Evolutionary conservation across 2,888 invertebrate species (phyloP).

Genomic region (Teinopalpus imperialis): DNA sequence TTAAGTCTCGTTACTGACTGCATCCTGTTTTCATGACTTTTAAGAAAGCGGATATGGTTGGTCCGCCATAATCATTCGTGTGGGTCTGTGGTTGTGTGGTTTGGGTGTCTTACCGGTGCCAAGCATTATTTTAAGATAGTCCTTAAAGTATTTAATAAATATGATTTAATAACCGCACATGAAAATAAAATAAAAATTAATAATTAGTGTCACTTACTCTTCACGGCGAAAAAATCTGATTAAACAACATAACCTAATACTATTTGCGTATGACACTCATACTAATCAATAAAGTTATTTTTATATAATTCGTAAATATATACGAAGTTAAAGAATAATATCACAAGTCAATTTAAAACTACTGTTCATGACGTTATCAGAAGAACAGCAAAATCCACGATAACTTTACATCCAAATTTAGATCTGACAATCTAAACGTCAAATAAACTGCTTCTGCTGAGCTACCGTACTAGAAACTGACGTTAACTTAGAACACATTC

Average conservation of each 20-base stretch:
- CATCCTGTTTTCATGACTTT: slow-evolving; percentile 71
- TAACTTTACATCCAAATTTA: not conserved
- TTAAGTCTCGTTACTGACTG: slow-evolving; percentile 37
- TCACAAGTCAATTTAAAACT: slow-evolving; percentile 1
- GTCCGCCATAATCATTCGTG: slow-evolving; percentile 82
- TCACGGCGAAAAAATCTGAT: slow-evolving; percentile 53
- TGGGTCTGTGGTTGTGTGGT: slow-evolving; percentile 83
- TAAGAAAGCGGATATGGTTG: slow-evolving; percentile 79
- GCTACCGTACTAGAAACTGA: no score
- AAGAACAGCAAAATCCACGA: slow-evolving; percentile 1
- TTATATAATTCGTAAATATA: no score
- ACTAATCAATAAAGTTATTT: slow-evolving; percentile 11
- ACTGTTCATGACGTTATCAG: slow-evolving; percentile 6
- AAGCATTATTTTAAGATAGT: slow-evolving; percentile 83
- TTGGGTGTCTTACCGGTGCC: slow-evolving; percentile 82
- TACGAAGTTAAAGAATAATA: not conserved
- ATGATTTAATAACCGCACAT: slow-evolving; percentile 20
- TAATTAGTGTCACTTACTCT: slow-evolving; percentile 49
- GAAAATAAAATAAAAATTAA: slow-evolving; percentile 29
- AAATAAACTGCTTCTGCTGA: slow-evolving; percentile 6
- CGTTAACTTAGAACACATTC: no score
- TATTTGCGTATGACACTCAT: slow-evolving; percentile 43
- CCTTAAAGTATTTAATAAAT: not conserved
- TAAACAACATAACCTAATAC: slow-evolving; percentile 66
- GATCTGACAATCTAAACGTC: slow-evolving; percentile 19